These are phyloP conservation scores for Agriotes lineatus DNA, from an alignment of 2,888 invertebrate genomes.

Conservation along the genomic window DNA sequence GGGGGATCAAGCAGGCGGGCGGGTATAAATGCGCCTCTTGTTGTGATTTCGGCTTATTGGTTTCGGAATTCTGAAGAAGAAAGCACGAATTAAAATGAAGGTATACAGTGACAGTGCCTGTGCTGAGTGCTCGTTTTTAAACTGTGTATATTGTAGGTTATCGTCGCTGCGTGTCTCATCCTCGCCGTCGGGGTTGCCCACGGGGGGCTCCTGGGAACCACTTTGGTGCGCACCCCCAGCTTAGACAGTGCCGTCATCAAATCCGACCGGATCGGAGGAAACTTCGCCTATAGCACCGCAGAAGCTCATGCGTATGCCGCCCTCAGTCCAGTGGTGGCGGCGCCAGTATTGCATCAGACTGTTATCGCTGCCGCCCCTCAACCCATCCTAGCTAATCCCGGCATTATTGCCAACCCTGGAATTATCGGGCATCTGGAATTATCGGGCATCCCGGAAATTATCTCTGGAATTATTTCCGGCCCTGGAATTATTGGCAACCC, in stretches of 20 bases:
- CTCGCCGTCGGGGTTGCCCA: slow-evolving; percentile 56
- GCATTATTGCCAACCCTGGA: slow-evolving; percentile 31
- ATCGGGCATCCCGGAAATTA: slow-evolving; percentile 23
- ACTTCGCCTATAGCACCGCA: slow-evolving; percentile 69
- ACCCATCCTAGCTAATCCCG: slow-evolving; percentile 15
- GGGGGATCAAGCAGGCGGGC: slow-evolving; percentile 22
- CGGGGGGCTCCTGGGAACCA: slow-evolving; percentile 37
- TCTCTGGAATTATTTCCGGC: too few species aligned
- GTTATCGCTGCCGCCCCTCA: slow-evolving; percentile 39
- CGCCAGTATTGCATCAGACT: slow-evolving; percentile 37
- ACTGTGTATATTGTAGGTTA: slow-evolving; percentile 12
- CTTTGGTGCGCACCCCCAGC: slow-evolving; percentile 64
- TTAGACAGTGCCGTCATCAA: slow-evolving; percentile 69
- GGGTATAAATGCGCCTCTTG: slow-evolving; percentile 31
- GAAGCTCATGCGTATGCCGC: slow-evolving; percentile 69
- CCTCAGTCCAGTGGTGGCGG: slow-evolving; percentile 62
- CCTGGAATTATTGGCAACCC: too few species aligned
- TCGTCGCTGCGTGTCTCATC: slow-evolving; percentile 51
- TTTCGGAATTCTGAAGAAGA: slow-evolving; percentile 3
- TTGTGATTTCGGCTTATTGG: slow-evolving; percentile 21
- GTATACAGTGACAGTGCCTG: slow-evolving; percentile 14
- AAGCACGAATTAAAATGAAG: slow-evolving; percentile 24
- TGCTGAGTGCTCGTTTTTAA: slow-evolving; percentile 5
- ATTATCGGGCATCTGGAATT: slow-evolving; percentile 32
- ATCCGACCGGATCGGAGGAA: slow-evolving; percentile 68